Evolutionary conservation across 2,797 vertebrate genomes (phyloP), one percentile per base, ranked within the genome.

Genomic region (Acanthurus tractus): DNA sequence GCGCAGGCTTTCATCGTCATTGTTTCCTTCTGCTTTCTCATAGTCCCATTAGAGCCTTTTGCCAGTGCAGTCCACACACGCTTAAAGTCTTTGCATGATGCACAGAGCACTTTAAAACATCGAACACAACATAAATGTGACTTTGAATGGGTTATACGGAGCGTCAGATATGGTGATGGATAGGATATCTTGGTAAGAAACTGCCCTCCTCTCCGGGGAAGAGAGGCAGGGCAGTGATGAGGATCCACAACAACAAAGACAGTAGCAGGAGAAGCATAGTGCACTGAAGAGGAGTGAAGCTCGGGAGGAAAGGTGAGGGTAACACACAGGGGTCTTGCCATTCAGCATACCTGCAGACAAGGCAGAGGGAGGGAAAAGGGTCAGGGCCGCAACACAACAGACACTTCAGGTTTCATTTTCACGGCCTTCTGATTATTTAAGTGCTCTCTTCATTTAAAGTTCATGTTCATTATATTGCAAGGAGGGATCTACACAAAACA

Each of bases 341-440:
- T 89, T 96, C 93, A 96, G 90, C 94, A 96, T 20, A 96, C 95
- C 95, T 96, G 86, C 23, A 81, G 25, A 83, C 6, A 48, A 71
- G 46, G 70, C 25, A 52, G 45, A 63, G 23, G 67, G 4, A 13
- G n/a, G 34, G 11, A 4, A 6, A 29, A 52, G 11, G 45, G 36
- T 75, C 3, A 48, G 20, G 2, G 40, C 50, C 18, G 12, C 23
- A 0, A n/a, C 34, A 38, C 8, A 48, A 48, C 36, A 42, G 0
- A 61, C 17, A 2, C 36, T 12, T 50, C 25, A 63, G 11, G 3
- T 3, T 36, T 36, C n/a, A 36, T 42, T 7, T 63, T 18, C 0
- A 56, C 40, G 29, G 4, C 25, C 42, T 36, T 68, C 12, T 42
- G 23, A 9, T 18, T 2, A 18, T 12, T 55, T 3, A 25, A 34